These are phyloP conservation scores for Stegana nigrithorax DNA, from an alignment of 2,888 invertebrate species.

Conservation along the genomic window DNA sequence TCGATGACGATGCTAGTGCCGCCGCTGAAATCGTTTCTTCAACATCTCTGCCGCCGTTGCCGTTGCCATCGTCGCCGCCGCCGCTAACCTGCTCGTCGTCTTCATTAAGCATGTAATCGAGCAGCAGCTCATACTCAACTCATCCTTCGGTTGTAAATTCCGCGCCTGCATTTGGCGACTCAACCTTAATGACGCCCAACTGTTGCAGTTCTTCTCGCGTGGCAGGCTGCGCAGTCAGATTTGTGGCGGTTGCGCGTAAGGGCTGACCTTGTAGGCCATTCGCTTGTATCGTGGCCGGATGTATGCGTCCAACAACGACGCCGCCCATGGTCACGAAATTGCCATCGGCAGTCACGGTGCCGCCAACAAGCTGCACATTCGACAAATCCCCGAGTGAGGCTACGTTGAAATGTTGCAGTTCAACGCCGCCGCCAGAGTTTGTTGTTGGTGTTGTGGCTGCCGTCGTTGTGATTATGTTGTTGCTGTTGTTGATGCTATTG, in stretches of 20 bases:
- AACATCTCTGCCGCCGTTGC: too few relatives aligned
- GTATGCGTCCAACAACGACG: constrained; percentile 61
- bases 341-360: constrained; percentile 62
- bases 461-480: constrained; percentile 1
- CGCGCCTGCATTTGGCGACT: constrained; percentile 41
- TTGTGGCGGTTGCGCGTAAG: constrained; percentile 33
- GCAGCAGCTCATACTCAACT: constrained; percentile 57
- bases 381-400: constrained; percentile 56
- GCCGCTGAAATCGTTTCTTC: too few relatives aligned
- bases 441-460: constrained; percentile 27
- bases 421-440: constrained; percentile 27
- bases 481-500: constrained; percentile 24
- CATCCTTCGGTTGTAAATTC: constrained; percentile 55
- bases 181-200: constrained; percentile 60
- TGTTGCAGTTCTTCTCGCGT: constrained; percentile 55
- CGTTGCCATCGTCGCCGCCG: constrained; percentile 24
- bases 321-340: constrained; percentile 65
- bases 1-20: too few relatives aligned
- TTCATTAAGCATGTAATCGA: constrained; percentile 60
- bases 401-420: constrained; percentile 56
- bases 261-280: constrained; percentile 38
- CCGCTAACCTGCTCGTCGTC: constrained; percentile 37
- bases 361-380: constrained; percentile 53
- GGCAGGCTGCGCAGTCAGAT: constrained; percentile 33
- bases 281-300: constrained; percentile 32